Percentiles rank a stretch among this genome's conserved stretches.
Evolutionary conservation across 2,113 vertebrate genomes (phyloP).

Genomic region (Pomatorhinus ruficollis): DNA sequence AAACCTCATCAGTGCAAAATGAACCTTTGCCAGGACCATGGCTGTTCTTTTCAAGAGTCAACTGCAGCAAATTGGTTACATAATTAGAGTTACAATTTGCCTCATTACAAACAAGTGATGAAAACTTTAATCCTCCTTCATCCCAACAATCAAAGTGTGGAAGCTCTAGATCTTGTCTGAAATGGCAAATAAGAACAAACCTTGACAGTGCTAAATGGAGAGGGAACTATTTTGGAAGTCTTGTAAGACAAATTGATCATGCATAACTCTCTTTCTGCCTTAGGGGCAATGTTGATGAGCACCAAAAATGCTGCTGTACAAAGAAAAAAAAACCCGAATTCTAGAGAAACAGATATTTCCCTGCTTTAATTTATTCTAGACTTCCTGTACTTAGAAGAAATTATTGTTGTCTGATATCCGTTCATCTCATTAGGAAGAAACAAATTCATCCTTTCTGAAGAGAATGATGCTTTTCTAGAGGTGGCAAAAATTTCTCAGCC

Average conservation of each 20-base stretch:
- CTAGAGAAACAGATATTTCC: constrained; percentile 16
- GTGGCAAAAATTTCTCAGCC: background rate
- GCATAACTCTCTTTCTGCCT: constrained; percentile 19
- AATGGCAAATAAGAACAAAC: constrained; percentile 56
- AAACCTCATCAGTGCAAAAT: background rate
- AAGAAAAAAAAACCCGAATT: background rate
- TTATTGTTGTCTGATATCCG: background rate
- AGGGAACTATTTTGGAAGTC: constrained; percentile 31
- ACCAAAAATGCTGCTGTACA: constrained; percentile 4
- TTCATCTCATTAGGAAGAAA: constrained; percentile 53
- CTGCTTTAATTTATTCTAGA: constrained; percentile 29
- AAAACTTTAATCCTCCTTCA: constrained; percentile 8
- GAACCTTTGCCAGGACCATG: background rate
- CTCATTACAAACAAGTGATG: constrained; percentile 32
- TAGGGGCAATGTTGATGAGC: constrained; percentile 16
- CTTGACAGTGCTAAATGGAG: constrained; percentile 42
- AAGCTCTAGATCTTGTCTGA: constrained; percentile 52
- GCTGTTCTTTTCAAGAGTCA: constrained; percentile 30
- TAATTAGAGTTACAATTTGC: constrained; percentile 8
- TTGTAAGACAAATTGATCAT: constrained; percentile 59
- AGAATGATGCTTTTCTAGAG: background rate
- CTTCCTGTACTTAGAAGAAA: constrained; percentile 46
- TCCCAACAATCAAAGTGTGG: constrained; percentile 39
- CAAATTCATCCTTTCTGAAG: constrained; percentile 8
- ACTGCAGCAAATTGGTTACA: background rate